Conservation (phyloP, 1,140 invertebrate genomes). For the Hyles euphorbiae region DNA sequence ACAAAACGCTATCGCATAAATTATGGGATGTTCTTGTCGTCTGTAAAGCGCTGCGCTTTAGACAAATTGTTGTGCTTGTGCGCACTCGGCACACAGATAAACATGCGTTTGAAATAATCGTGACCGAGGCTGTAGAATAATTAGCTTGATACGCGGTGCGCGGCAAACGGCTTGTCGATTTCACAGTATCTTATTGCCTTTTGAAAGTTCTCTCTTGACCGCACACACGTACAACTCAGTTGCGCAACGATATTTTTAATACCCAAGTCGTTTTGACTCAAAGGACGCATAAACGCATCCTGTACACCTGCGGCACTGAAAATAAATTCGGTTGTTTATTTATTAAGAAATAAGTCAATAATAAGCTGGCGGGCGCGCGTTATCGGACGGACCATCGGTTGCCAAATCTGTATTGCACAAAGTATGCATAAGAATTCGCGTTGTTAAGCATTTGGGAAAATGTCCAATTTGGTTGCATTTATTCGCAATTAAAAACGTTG, state of each 20-base stretch:
- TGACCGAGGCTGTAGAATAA: slow-evolving; percentile 59
- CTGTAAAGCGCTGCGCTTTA: too few species aligned
- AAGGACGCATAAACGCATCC: slow-evolving; percentile 26
- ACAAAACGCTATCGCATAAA: too few species aligned
- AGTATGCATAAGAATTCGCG: slow-evolving; percentile 11
- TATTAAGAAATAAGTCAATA: slow-evolving; percentile 37
- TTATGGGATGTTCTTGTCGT: too few species aligned
- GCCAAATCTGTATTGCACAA: slow-evolving; percentile 23
- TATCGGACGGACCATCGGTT: slow-evolving; percentile 30
- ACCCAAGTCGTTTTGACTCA: slow-evolving; percentile 19
- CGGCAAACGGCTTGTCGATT: slow-evolving; percentile 42
- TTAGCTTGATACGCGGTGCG: slow-evolving; percentile 48
- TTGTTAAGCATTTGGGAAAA: slow-evolving; percentile 4
- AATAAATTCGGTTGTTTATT: slow-evolving; percentile 31
- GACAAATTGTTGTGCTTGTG: too few species aligned
- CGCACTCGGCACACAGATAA: slow-evolving; percentile 13
- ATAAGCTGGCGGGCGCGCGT: slow-evolving; percentile 22
- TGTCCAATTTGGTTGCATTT: not conserved
- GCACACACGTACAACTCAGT: slow-evolving; percentile 23
- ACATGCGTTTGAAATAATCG: slow-evolving; percentile 53
- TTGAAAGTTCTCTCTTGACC: slow-evolving; percentile 59
- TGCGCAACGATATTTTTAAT: slow-evolving; percentile 35
- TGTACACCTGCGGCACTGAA: slow-evolving; percentile 31
- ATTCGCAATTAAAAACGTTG: slow-evolving; percentile 1
- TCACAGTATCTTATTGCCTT: slow-evolving; percentile 61